Evolutionary conservation across 2,797 vertebrate species (phyloP).

Genomic region (Pseudochromis fuscus): DNA sequence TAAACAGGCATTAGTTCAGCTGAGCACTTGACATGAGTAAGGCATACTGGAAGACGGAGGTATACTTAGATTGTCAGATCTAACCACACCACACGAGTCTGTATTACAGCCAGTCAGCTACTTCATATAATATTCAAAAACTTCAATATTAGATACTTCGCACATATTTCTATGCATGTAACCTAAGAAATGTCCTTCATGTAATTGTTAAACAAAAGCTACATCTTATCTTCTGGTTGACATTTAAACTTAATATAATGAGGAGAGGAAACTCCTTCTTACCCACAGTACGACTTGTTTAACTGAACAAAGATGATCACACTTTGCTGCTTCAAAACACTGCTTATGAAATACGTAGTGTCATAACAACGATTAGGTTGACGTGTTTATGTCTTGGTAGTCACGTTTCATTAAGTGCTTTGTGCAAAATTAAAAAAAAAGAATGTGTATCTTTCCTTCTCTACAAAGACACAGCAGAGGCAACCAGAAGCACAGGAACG

Average conservation of each 20-base stretch:
- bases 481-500: slow-evolving; percentile 35
- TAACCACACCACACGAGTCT: slow-evolving; percentile 37
- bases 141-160: slow-evolving; percentile 38
- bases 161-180: slow-evolving; percentile 23
- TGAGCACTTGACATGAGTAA: slow-evolving; percentile 31
- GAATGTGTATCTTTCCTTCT: slow-evolving; percentile 51
- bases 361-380: slow-evolving; percentile 32
- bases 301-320: slow-evolving; percentile 29
- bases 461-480: slow-evolving; percentile 29
- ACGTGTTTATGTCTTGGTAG: slow-evolving; percentile 46
- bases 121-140: slow-evolving; percentile 39
- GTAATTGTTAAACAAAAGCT: slow-evolving; percentile 32
- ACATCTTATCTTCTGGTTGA: slow-evolving; percentile 10
- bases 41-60: slow-evolving; percentile 47
- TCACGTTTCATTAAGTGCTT: slow-evolving; percentile 81
- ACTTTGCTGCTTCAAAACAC: slow-evolving; percentile 49
- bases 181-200: slow-evolving; percentile 53
- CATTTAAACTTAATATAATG: slow-evolving; percentile 43
- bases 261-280: slow-evolving; percentile 22
- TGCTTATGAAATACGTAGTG: slow-evolving; percentile 36
- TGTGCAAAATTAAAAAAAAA: slow-evolving; percentile 78
- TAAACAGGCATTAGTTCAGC: slow-evolving; percentile 44
- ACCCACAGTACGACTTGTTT: slow-evolving; percentile 27
- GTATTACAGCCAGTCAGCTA: slow-evolving; percentile 33
- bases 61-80: slow-evolving; percentile 22